These are phyloP conservation scores for Byasa hedistus DNA, from an alignment of 2,888 invertebrate genomes.

Conservation along the genomic window DNA sequence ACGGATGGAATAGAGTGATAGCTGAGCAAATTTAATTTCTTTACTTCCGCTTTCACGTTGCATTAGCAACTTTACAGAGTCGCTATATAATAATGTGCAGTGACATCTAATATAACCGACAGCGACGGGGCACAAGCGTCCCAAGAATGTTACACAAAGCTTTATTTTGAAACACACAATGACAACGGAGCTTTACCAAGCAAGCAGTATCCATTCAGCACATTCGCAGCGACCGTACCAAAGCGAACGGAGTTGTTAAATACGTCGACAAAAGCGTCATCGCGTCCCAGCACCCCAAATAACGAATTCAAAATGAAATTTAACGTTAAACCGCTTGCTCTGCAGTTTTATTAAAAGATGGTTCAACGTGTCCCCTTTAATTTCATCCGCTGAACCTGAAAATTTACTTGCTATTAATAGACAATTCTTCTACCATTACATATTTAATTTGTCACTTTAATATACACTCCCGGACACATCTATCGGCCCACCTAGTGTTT, in stretches of 20 bases:
- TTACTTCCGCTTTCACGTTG: background rate
- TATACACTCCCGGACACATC: too few relatives aligned
- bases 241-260: conserved; percentile 24
- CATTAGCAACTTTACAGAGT: conserved; percentile 1
- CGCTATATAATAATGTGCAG: conserved; percentile 23
- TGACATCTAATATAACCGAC: conserved; percentile 27
- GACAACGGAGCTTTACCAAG: conserved; percentile 30
- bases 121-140: conserved; percentile 21
- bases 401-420: too few relatives aligned
- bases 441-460: too few relatives aligned
- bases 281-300: conserved; percentile 7
- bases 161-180: conserved; percentile 29
- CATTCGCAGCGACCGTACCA: conserved; percentile 28
- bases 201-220: conserved; percentile 30
- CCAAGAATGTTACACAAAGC: conserved; percentile 30
- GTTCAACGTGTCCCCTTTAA: too few relatives aligned
- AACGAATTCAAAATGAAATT: conserved; percentile 17
- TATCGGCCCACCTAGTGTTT: too few relatives aligned
- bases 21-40: background rate
- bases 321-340: background rate
- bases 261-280: conserved; percentile 20
- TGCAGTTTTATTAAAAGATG: background rate
- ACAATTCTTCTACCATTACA: too few relatives aligned
- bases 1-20: too few relatives aligned
- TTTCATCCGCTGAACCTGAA: too few relatives aligned